Base-by-base conservation (phyloP, 2,888 invertebrate genomes). In the Drosophila antonietae region DNA sequence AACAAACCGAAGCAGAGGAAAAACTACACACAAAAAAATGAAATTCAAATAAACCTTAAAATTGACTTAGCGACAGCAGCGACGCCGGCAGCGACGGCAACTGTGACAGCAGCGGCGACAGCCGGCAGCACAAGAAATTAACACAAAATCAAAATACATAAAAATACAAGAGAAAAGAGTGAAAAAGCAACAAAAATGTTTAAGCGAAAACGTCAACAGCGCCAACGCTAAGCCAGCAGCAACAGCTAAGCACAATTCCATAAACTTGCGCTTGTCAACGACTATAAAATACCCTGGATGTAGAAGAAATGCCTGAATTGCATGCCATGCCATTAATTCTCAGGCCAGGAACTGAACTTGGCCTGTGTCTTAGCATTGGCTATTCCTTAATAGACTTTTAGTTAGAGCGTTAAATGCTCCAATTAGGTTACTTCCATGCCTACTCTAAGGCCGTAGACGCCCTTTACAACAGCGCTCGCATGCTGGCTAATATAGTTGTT, bases 41-140 rank as follows among this genome's bases (percentile, higher is more conserved):
- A 89, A 87, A 87, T 89, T 84, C 77, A 84, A 84, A 85, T 89
- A 85, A 82, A 89, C 89, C 88, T 85, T 85, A 80, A 85, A 89
- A 84, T 84, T 84, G 85, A 84, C 89, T 84, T 87, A 72, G 77
- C 74, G 74, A 65, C 71, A 66, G 69, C 83, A 69, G 73, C 78
- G 65, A 53, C 65, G 78, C 41, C 49, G 41, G 55, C 70, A 55
- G 51, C 49, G 63, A 44, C 72, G 39, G 39, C 56, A 57, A 43
- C 66, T 52, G 69, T 57, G 72, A 73, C 70, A 75, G 81, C 74
- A 75, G 43, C 63, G 43, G 69, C 59, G 69, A 73, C 72, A 73
- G 84, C 74, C 83, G 64, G 81, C 83, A 80, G 81, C 81, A 74
- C 66, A 81, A 80, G 79, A 83, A 83, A 83, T 83, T 83, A 81